phyloP scores from a whole-genome alignment of 1,140 invertebrate genomes.

The Sminthurides bifidus region DNA sequence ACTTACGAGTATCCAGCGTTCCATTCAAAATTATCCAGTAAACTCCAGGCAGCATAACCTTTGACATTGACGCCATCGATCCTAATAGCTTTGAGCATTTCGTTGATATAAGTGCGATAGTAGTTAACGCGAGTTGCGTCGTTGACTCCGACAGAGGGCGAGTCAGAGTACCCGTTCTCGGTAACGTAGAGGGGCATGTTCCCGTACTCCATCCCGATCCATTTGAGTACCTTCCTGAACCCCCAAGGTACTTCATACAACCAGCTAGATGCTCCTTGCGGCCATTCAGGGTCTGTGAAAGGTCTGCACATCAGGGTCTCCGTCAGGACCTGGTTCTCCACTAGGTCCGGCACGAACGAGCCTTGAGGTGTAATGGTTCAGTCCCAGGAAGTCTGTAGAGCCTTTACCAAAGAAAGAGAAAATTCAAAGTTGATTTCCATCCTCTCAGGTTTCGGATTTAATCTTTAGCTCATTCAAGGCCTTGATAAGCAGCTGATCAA shows the following conservation, averaged over 20 bases:
- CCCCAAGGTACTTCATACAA: constrained; percentile 35
- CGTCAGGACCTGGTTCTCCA: background rate
- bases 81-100: constrained; percentile 20
- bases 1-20: constrained; percentile 2
- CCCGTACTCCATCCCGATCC: constrained; percentile 47
- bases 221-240: constrained; percentile 50
- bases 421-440: constrained; percentile 30
- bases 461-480: background rate
- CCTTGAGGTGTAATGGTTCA: constrained; percentile 10
- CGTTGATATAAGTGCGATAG: constrained; percentile 19
- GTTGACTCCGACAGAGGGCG: background rate
- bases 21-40: constrained; percentile 13
- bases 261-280: background rate
- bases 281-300: constrained; percentile 3
- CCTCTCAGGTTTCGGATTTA: background rate
- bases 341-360: background rate
- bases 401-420: constrained; percentile 40
- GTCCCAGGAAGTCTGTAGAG: constrained; percentile 4
- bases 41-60: constrained; percentile 14
- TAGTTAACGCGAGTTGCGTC: constrained; percentile 7
- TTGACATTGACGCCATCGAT: constrained; percentile 14
- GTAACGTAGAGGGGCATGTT: constrained; percentile 44
- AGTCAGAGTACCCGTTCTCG: constrained; percentile 11
- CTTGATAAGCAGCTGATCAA: too few species aligned
- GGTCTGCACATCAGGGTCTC: background rate